A percentile compares a stretch with the other conserved stretches of the same genome.
Evolutionary conservation across 2,888 invertebrate species (phyloP).

Genomic region (Ypsolopha sequella): DNA sequence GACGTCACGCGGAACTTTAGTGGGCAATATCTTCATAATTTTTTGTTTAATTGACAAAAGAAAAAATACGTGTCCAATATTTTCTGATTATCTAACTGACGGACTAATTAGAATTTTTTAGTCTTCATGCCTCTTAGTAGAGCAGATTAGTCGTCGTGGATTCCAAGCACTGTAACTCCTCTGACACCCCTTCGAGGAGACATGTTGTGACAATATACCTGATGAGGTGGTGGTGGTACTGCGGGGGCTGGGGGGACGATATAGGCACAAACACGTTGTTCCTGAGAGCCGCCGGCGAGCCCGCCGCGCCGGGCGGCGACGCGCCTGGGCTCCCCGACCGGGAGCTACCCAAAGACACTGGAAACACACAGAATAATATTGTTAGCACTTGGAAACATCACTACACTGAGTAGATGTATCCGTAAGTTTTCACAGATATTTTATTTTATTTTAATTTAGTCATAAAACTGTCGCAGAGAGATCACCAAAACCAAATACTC

Average conservation of each 20-base stretch:
- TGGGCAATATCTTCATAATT: no score
- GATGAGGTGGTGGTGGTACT: slow-evolving; percentile 31
- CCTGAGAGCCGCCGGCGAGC: slow-evolving; percentile 74
- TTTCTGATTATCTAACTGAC: no score
- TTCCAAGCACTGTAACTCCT: no score
- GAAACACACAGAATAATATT: neutral
- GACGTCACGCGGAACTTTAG: no score
- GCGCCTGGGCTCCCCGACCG: slow-evolving; percentile 94
- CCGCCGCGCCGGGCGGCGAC: slow-evolving; percentile 75
- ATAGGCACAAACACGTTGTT: slow-evolving; percentile 95
- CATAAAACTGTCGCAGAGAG: neutral
- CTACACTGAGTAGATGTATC: neutral
- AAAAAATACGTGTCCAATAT: no score
- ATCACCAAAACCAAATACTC: neutral
- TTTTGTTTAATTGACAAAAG: no score
- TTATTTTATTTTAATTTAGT: neutral
- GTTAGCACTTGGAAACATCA: no score
- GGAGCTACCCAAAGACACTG: slow-evolving; percentile 93
- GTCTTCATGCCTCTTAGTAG: no score
- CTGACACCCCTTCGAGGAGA: no score
- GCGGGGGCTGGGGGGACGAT: slow-evolving; percentile 74
- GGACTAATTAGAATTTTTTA: no score
- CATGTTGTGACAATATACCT: slow-evolving; percentile 14
- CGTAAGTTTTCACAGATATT: neutral
- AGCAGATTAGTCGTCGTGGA: no score